phyloP scores from a whole-genome alignment of 2,797 vertebrate species.

The Huso huso region DNA sequence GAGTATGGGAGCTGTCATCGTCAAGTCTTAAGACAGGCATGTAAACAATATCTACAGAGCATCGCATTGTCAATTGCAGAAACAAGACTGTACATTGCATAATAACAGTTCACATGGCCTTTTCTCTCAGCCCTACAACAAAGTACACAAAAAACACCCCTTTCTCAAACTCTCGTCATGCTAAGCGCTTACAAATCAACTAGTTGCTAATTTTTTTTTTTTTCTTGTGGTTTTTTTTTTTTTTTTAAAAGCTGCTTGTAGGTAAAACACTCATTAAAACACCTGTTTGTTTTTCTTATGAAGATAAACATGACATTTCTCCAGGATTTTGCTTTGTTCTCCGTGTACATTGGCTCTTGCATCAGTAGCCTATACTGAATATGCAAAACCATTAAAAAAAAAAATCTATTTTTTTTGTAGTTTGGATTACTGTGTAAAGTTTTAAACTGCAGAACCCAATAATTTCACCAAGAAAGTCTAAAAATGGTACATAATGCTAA shows the following conservation, averaged over 20 bases:
- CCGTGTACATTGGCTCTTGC: slow-evolving; percentile 15
- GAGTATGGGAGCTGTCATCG: slow-evolving; percentile 17
- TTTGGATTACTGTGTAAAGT: slow-evolving; percentile 12
- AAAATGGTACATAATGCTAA: slow-evolving; percentile 21
- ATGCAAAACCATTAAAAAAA: slow-evolving; percentile 19
- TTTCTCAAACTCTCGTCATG: slow-evolving; percentile 24
- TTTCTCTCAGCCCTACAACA: slow-evolving; percentile 25
- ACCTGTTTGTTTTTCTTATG: slow-evolving; percentile 4
- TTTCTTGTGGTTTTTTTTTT: slow-evolving; percentile 6
- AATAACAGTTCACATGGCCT: slow-evolving; percentile 30
- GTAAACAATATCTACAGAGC: slow-evolving; percentile 38
- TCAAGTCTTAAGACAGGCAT: slow-evolving; percentile 30
- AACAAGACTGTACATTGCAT: slow-evolving; percentile 50
- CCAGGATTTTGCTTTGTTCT: slow-evolving; percentile 10
- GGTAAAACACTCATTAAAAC: slow-evolving; percentile 1
- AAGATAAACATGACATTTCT: background rate
- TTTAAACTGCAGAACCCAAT: slow-evolving; percentile 5
- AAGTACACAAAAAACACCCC: slow-evolving; percentile 16
- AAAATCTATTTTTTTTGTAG: slow-evolving; percentile 9
- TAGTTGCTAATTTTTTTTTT: slow-evolving; percentile 6
- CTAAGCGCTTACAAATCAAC: slow-evolving; percentile 26
- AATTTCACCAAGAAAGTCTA: slow-evolving; percentile 11
- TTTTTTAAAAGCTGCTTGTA: slow-evolving; percentile 9
- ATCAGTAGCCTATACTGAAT: slow-evolving; percentile 18
- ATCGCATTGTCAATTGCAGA: slow-evolving; percentile 47